These are phyloP conservation scores for Allolobophora icterica DNA, from an alignment of 2,888 invertebrate genomes.

Conservation along the genomic window DNA sequence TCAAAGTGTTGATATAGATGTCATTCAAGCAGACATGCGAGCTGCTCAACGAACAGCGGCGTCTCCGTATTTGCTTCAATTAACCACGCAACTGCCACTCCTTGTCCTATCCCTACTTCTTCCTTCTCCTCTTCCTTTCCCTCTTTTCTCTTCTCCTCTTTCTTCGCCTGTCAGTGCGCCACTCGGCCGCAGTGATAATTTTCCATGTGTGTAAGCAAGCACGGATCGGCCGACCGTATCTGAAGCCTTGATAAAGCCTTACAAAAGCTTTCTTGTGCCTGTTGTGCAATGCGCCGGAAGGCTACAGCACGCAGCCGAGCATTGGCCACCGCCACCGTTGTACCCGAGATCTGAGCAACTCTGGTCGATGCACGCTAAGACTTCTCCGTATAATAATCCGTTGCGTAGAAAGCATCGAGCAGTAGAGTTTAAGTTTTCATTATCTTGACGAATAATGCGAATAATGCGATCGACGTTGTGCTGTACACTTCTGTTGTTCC, in stretches of 20 bases:
- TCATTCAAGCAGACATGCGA: background rate
- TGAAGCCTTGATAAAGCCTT: background rate
- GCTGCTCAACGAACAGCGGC: background rate
- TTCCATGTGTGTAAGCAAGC: conserved; percentile 7
- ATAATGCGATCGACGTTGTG: background rate
- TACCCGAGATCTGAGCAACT: background rate
- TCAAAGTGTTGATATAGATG: background rate
- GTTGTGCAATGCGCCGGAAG: background rate
- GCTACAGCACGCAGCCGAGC: background rate
- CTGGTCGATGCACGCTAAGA: background rate
- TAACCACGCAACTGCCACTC: background rate
- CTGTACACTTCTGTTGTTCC: too few relatives aligned
- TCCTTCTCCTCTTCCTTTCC: background rate
- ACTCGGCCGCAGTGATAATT: background rate
- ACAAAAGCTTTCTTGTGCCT: background rate
- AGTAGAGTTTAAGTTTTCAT: background rate
- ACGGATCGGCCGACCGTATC: background rate
- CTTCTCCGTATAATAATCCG: background rate
- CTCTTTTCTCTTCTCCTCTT: background rate
- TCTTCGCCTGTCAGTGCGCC: background rate
- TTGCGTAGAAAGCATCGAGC: background rate
- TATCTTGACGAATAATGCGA: background rate
- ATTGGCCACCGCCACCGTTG: background rate
- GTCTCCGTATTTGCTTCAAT: background rate
- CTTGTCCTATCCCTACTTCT: background rate